phyloP scores from a whole-genome alignment of 2,797 vertebrate genomes.

The Phrynocephalus vlangalii region DNA sequence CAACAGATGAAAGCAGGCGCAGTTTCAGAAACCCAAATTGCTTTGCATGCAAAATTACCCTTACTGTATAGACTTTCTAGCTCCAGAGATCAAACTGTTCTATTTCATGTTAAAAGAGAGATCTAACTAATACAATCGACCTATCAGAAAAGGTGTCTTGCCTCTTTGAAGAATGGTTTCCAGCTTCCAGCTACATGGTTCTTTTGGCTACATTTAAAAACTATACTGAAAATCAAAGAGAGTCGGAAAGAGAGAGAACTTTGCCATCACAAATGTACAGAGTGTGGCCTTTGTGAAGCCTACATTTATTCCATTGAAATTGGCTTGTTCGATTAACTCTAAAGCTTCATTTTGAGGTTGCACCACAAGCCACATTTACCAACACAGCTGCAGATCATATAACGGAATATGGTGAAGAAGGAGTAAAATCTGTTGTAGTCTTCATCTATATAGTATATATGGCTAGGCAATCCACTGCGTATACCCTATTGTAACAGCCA shows the following conservation, averaged over 20 bases:
- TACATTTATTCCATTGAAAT: conserved; percentile 49
- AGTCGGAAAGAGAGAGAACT: conserved; percentile 11
- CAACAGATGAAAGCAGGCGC: too few species aligned
- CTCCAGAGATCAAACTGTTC: not conserved
- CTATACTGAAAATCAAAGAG: conserved; percentile 22
- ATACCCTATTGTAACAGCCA: too few species aligned
- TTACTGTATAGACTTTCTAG: not conserved
- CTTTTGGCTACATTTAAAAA: conserved; percentile 34
- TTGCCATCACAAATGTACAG: conserved; percentile 47
- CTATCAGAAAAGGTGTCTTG: conserved; percentile 32
- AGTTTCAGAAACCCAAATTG: not conserved
- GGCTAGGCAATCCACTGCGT: not conserved
- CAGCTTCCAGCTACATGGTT: conserved; percentile 43
- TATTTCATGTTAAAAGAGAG: not conserved
- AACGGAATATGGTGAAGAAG: not conserved
- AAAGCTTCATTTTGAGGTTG: conserved; percentile 49
- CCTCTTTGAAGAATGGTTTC: conserved; percentile 17
- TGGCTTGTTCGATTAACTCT: conserved; percentile 44
- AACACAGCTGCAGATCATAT: conserved; percentile 61
- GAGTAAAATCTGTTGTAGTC: conserved; percentile 34
- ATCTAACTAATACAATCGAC: not conserved
- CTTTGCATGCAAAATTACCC: not conserved
- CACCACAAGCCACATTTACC: conserved; percentile 56
- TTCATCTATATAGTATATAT: not conserved
- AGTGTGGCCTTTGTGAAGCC: conserved; percentile 41